A percentile compares a stretch with the other conserved stretches of the same genome.
Conservation (phyloP, 2,797 vertebrate species). For the Cynodonichthys magdalenae region DNA sequence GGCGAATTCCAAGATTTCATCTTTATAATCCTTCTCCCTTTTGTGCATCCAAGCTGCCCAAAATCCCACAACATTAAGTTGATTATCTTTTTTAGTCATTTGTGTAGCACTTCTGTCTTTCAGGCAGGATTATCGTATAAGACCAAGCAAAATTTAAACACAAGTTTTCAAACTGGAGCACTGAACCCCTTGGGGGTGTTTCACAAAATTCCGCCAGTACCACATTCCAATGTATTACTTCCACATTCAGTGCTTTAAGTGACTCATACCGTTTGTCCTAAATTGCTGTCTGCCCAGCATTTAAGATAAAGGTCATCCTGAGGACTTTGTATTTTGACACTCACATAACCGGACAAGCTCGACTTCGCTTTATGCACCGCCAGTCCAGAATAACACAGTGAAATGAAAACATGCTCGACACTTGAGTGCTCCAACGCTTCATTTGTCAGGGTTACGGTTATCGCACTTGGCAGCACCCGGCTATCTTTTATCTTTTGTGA, state of each 20-base stretch:
- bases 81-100: neutral
- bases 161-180: conserved; percentile 13
- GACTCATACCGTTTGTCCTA: conserved; percentile 28
- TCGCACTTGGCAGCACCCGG: conserved; percentile 66
- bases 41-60: neutral
- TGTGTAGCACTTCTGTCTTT: neutral
- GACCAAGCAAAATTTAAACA: conserved; percentile 12
- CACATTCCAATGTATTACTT: conserved; percentile 4
- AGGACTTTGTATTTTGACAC: conserved; percentile 50
- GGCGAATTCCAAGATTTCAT: neutral
- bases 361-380: conserved; percentile 55
- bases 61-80: neutral
- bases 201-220: conserved; percentile 7
- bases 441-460: conserved; percentile 71
- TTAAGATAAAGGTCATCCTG: conserved; percentile 50
- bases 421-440: conserved; percentile 68
- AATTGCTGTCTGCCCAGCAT: conserved; percentile 38
- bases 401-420: conserved; percentile 68
- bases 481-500: conserved; percentile 67
- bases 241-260: conserved; percentile 28
- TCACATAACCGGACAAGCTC: conserved; percentile 61
- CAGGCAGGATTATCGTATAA: conserved; percentile 4
- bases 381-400: conserved; percentile 52
- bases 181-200: conserved; percentile 3
- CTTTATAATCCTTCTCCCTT: neutral